Conservation (phyloP, 2,113 vertebrate genomes). For the Propithecus coquereli region DNA sequence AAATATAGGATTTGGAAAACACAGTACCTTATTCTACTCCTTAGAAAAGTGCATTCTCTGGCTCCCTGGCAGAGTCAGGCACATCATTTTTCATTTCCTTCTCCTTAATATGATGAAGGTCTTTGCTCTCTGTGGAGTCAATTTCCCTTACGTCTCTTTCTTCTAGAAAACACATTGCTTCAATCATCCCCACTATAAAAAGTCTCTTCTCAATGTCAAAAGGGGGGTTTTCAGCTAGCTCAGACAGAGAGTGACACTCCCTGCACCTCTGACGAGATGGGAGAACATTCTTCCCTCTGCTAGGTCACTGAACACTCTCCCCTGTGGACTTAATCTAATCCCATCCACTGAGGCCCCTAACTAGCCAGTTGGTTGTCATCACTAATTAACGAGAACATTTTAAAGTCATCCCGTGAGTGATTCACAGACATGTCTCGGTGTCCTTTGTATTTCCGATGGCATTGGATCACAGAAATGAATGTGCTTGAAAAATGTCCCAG, state of each 20-base stretch:
- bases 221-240: neutral
- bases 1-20: neutral
- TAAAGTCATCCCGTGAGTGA: constrained; percentile 24
- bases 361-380: neutral
- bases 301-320: neutral
- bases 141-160: constrained; percentile 1
- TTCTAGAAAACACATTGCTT: constrained; percentile 10
- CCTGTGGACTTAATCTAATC: constrained; percentile 21
- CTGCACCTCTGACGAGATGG: neutral
- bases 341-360: neutral
- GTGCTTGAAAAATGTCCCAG: constrained; percentile 10
- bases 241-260: neutral
- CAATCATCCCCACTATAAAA: neutral
- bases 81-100: neutral
- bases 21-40: neutral
- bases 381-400: constrained; percentile 50
- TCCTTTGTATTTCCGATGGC: neutral
- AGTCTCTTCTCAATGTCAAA: constrained; percentile 38
- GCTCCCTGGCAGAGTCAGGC: neutral
- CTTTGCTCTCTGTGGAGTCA: constrained; percentile 2
- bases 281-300: neutral
- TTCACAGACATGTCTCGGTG: neutral
- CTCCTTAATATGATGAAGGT: neutral
- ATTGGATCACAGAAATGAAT: neutral
- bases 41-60: neutral